Percentiles rank a stretch among this genome's conserved stretches.
These are phyloP conservation scores for Cyclura pinguis DNA, from an alignment of 2,797 vertebrate species.

Conservation along the genomic window DNA sequence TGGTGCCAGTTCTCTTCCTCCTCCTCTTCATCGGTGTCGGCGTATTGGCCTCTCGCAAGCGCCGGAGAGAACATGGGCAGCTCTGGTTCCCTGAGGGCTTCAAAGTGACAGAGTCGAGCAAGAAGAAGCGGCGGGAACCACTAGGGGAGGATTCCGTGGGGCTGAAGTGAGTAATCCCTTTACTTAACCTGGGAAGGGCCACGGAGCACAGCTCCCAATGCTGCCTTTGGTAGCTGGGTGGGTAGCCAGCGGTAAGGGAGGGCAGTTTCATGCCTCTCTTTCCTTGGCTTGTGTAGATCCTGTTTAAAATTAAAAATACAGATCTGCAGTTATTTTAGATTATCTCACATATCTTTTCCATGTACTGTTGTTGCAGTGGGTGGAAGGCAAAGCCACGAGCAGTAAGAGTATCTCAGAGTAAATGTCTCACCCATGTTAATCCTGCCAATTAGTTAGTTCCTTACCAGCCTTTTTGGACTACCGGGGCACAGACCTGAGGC, in stretches of 20 bases:
- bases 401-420: too few relatives aligned
- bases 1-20: constrained; percentile 83
- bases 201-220: fast-evolving
- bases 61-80: constrained; percentile 94
- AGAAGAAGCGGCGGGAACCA: constrained; percentile 97
- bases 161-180: constrained; percentile 89
- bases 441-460: too few relatives aligned
- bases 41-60: constrained; percentile 92
- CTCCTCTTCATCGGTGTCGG: constrained; percentile 88
- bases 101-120: constrained; percentile 95
- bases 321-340: too few relatives aligned
- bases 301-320: too few relatives aligned
- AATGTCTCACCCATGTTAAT: too few relatives aligned
- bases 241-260: too few relatives aligned
- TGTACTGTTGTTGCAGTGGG: too few relatives aligned
- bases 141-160: constrained; percentile 97
- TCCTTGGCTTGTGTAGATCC: too few relatives aligned
- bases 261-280: neutral
- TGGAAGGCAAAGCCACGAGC: too few relatives aligned
- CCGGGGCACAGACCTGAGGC: too few relatives aligned
- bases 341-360: too few relatives aligned
- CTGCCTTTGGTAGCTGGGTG: neutral
- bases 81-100: constrained; percentile 99
- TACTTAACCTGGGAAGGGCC: fast-evolving
- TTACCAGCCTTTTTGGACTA: too few relatives aligned